These are phyloP conservation scores for Drosophila mimica DNA, from an alignment of 2,888 invertebrate genomes.

Conservation along the genomic window DNA sequence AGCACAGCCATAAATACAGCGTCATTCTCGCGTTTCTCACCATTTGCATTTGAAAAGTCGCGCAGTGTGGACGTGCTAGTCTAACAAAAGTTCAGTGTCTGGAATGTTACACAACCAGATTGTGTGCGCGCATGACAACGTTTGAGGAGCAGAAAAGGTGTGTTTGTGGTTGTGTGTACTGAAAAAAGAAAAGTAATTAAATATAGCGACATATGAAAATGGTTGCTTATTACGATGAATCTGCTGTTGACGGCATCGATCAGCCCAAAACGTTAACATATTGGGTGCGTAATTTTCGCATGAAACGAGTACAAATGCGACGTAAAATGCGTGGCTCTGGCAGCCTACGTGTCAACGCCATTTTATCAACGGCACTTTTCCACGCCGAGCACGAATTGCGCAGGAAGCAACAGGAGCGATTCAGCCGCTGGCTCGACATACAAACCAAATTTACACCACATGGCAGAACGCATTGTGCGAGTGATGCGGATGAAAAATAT, in stretches of 20 bases:
- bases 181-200: conserved; percentile 43
- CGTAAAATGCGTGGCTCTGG: conserved; percentile 85
- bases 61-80: conserved; percentile 26
- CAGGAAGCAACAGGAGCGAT: conserved; percentile 86
- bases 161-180: conserved; percentile 41
- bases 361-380: conserved; percentile 86
- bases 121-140: conserved; percentile 42
- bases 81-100: conserved; percentile 28
- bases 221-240: conserved; percentile 68
- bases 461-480: conserved; percentile 62
- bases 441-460: conserved; percentile 82
- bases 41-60: conserved; percentile 43
- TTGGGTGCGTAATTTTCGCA: conserved; percentile 87
- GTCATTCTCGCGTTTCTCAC: conserved; percentile 19
- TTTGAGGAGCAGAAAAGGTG: conserved; percentile 56
- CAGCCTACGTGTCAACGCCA: conserved; percentile 87
- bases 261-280: conserved; percentile 82
- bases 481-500: conserved; percentile 47
- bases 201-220: conserved; percentile 52
- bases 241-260: conserved; percentile 46
- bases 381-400: conserved; percentile 86
- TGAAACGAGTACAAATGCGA: conserved; percentile 86
- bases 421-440: conserved; percentile 85
- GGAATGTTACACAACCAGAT: conserved; percentile 47
- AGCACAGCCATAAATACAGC: conserved; percentile 43